A percentile compares a stretch with the other conserved stretches of the same genome.
Evolutionary conservation across 2,888 invertebrate genomes (phyloP).

Genomic region (Steinernema hermaphroditum): DNA sequence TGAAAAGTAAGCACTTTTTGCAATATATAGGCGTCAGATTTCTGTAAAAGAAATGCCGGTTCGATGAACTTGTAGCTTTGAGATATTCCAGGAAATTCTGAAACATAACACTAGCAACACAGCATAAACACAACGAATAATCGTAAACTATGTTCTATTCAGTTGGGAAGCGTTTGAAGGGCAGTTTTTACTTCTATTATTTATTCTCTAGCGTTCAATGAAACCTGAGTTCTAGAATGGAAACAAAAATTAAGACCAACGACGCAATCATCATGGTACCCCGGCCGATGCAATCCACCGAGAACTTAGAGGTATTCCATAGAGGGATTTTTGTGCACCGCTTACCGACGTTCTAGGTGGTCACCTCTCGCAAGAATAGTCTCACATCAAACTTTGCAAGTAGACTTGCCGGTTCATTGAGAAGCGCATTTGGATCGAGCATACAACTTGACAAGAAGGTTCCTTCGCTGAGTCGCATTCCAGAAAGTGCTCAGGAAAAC

Average conservation of each 20-base stretch:
- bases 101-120: no score
- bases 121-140: no score
- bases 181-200: no score
- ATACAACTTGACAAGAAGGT: slow-evolving; percentile 4
- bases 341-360: not conserved
- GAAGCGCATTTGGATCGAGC: not conserved
- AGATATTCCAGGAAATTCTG: no score
- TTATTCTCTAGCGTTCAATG: no score
- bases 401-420: not conserved
- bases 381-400: not conserved
- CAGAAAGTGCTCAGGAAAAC: not conserved
- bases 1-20: no score
- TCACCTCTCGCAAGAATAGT: not conserved
- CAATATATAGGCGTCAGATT: no score
- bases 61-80: no score
- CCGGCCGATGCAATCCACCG: not conserved
- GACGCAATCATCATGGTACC: slow-evolving; percentile 10
- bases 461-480: not conserved
- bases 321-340: not conserved
- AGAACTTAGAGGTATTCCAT: not conserved
- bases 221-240: not conserved
- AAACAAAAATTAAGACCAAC: not conserved
- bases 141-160: no score
- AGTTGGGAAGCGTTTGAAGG: no score
- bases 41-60: no score